Evolutionary conservation across 2,888 invertebrate species (phyloP).

Genomic region (Tryphoninae sp.): DNA sequence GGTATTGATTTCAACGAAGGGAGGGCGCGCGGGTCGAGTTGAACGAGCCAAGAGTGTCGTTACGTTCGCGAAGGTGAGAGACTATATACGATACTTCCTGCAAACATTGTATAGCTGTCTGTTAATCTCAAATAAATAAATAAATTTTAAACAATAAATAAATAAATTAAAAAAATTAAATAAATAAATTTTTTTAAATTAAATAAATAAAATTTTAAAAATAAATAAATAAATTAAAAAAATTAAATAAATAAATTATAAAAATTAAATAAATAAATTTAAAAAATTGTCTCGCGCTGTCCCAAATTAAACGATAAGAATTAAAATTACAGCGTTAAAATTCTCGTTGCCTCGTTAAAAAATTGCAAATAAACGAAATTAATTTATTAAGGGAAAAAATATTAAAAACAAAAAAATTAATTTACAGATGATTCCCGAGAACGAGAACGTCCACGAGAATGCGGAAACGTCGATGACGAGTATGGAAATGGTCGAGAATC

Average conservation of each 20-base stretch:
- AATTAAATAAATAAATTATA: not conserved
- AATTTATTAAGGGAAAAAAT: not conserved
- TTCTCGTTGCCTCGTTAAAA: not conserved
- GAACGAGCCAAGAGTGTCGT: slow-evolving; percentile 31
- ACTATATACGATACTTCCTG: slow-evolving; percentile 69
- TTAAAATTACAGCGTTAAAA: too few species aligned
- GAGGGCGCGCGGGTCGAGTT: slow-evolving; percentile 68
- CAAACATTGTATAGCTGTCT: slow-evolving; percentile 68
- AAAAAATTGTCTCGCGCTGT: not conserved
- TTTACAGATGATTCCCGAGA: slow-evolving; percentile 77
- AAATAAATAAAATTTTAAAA: not conserved
- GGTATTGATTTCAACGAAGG: slow-evolving; percentile 76
- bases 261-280: too few species aligned
- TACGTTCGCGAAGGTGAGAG: slow-evolving; percentile 51
- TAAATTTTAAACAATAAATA: not conserved
- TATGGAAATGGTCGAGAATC: slow-evolving; percentile 64
- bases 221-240: not conserved
- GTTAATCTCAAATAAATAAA: not conserved
- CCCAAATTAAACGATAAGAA: not conserved
- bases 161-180: not conserved
- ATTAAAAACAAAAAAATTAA: not conserved
- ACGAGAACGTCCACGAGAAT: slow-evolving; percentile 69
- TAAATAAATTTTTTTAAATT: not conserved
- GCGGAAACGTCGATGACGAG: slow-evolving; percentile 68
- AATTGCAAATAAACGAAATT: slow-evolving; percentile 13